Conservation (phyloP, 1,140 invertebrate genomes). For the Drosophila seguyi region DNA sequence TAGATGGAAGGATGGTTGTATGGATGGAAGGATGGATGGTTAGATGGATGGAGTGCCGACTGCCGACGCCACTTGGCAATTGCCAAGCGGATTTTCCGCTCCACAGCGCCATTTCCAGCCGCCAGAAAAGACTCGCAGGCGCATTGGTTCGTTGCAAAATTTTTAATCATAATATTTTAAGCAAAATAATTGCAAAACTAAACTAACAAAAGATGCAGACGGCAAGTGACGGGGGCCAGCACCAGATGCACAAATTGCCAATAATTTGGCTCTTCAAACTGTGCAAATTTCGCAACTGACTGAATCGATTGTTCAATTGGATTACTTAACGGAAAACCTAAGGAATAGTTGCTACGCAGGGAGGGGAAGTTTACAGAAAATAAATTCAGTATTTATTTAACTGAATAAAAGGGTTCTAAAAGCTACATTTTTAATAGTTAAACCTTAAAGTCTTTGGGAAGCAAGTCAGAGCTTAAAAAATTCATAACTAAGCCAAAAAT, state of each 20-base stretch:
- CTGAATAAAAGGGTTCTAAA: too few relatives aligned
- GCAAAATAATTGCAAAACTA: conserved; percentile 57
- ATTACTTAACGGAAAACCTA: conserved; percentile 8
- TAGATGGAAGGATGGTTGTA: background rate
- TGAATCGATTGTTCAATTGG: conserved; percentile 48
- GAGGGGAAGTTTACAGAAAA: background rate
- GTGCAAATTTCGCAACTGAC: conserved; percentile 36
- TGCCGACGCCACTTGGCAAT: too few relatives aligned
- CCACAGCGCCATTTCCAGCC: conserved; percentile 25
- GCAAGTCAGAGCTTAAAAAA: background rate
- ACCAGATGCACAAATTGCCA: conserved; percentile 37
- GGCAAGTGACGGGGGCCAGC: conserved; percentile 19
- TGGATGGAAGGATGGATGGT: conserved; percentile 10
- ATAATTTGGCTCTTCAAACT: conserved; percentile 32
- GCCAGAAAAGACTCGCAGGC: conserved; percentile 14
- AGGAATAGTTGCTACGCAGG: background rate
- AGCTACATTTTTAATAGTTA: too few relatives aligned
- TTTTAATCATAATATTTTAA: conserved; percentile 62
- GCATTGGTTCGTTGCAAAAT: conserved; percentile 46
- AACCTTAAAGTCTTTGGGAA: background rate
- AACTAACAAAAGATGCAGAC: conserved; percentile 42
- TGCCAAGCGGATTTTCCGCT: conserved; percentile 73
- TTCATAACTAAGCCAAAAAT: background rate
- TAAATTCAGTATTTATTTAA: background rate
- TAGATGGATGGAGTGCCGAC: too few relatives aligned